Base-by-base conservation (phyloP, 2,113 vertebrate genomes). In the Carollia perspicillata region DNA sequence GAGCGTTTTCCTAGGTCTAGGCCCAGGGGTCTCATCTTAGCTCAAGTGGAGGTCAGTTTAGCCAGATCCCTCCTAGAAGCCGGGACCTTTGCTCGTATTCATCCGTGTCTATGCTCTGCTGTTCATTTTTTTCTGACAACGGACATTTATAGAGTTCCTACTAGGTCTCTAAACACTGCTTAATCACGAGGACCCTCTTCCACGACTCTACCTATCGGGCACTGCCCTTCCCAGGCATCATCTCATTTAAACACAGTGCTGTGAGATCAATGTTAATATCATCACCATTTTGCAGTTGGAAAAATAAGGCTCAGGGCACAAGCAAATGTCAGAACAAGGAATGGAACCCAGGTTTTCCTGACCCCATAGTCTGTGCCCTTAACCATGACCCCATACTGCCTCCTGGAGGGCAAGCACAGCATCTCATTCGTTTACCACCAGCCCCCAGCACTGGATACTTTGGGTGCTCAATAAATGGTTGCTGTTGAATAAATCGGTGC, bases 391-490 rank as follows among this genome's bases (percentile, higher is more conserved):
- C 8, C 47, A 84, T n/a, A 86, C 93, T 96, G 83, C 91, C 83
- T 97, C 75, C 75, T 79, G n/a, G 88, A 90, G 77, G 91, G n/a
- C 66, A n/a, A 4, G 28, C 4, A 37, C 6, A 63, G 42, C 12
- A 77, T 35, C 68, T 85, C 78, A 79, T 69, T 83, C 60, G 58
- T 65, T 78, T 58, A 42, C 49, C 37, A 75, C 30, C 33, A 84
- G 40, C 12, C 5, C 16, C 28, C 47, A 83, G 40, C 47, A 28
- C 26, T 5, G 2, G 75, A 79, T 47, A 49, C 37, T 91, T 89
- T 71, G 89, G 49, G 89, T 69, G 91, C 81, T 95, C 91, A 93
- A 90, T 89, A 94, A 96, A 74, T 69, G 66, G 23, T 30, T 72
- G n/a, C 42, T 71, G 16, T 37, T 87, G 78, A 51, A 33, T 66